Conservation (phyloP, 2,113 vertebrate species). For the Lontra canadensis region DNA sequence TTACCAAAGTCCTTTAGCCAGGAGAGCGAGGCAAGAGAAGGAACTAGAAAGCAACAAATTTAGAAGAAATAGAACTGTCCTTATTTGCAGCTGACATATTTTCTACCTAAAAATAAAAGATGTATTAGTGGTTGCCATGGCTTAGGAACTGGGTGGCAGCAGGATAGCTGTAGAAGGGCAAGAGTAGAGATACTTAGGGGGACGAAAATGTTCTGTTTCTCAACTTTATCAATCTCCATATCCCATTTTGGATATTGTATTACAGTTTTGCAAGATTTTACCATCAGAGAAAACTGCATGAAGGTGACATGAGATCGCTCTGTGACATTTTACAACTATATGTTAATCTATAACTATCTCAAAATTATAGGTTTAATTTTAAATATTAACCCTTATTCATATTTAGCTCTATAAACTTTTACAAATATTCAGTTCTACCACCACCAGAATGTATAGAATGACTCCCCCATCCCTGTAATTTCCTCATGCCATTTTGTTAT, state of each 20-base stretch:
- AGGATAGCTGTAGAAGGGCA: background rate
- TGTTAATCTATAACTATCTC: background rate
- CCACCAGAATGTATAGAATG: background rate
- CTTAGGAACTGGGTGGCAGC: background rate
- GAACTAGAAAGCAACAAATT: background rate
- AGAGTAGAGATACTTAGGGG: background rate
- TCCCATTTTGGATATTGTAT: background rate
- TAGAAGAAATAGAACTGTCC: background rate
- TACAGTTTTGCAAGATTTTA: background rate
- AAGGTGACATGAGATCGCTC: background rate
- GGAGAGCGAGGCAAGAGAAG: background rate
- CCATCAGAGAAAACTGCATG: background rate
- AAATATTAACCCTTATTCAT: background rate
- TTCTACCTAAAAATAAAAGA: background rate
- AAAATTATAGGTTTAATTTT: background rate
- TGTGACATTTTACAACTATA: background rate
- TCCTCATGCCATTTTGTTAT: background rate
- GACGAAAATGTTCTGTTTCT: background rate
- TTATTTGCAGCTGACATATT: background rate
- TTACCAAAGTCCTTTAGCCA: background rate
- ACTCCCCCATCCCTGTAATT: background rate
- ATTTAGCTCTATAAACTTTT: background rate
- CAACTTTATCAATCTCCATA: background rate
- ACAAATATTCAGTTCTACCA: background rate
- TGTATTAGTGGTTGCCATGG: background rate